Evolutionary conservation across 2,113 vertebrate genomes (phyloP), one percentile per base, ranked within the genome.

Genomic region (Syngnathus floridae): DNA sequence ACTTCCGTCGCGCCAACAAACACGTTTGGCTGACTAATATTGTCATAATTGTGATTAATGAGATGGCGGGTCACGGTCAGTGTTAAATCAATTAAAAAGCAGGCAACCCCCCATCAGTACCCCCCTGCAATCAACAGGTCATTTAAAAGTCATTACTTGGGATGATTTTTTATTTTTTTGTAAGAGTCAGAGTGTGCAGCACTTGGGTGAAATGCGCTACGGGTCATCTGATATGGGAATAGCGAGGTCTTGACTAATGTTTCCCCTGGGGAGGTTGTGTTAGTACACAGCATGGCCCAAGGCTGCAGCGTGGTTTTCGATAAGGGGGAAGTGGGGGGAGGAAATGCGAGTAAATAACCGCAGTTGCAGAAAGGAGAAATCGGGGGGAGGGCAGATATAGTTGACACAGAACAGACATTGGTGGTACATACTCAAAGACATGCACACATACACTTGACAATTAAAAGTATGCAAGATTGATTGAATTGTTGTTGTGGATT

Each of bases 41-140:
- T 82, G 76, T 80, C 87, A 86, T 86, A 81, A 86, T 83, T 83
- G 65, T 85, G 87, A 87, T 89, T 72, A 84, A 87, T 86, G 83
- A 62, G 62, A 37, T 63, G 36, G 55, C 0, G 64, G 82, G 82
- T 89, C 84, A 83, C 66, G 71, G 76, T 59, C 83, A 69, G 73
- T 77, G 83, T 82, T 73, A 72, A 73, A 40, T 77, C 64, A 75
- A 81, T 88, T 81, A 82, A 79, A 77, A 73, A 67, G 72, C 73
- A 12, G 40, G 14, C 6, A 41, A 31, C 31, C 12, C n/a, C 22
- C 56, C 61, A 66, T n/a, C 55, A 31, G 61, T 62, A 11, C 8
- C 56, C 52, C 52, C 54, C 26, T 13, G 70, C 77, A 86, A 87
- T 89, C 83, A 89, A 78, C 82, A 78, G 70, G 77, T 86, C 61